These are phyloP conservation scores for Clusia tigrina DNA, from an alignment of 2,888 invertebrate genomes.

Conservation along the genomic window DNA sequence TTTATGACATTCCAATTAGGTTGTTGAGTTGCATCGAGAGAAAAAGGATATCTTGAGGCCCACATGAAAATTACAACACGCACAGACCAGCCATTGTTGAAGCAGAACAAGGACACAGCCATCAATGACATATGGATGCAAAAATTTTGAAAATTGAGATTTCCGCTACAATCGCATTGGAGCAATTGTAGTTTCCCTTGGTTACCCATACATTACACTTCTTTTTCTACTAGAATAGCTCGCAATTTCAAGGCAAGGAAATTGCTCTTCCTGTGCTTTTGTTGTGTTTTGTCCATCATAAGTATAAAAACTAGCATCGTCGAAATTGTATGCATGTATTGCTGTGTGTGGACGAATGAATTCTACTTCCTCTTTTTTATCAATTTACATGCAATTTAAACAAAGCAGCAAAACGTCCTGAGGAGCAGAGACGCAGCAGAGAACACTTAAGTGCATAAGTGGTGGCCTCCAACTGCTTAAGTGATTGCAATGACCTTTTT, in stretches of 20 bases:
- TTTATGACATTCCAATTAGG: slow-evolving; percentile 36
- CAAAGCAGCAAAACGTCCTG: slow-evolving; percentile 38
- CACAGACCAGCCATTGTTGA: neutral
- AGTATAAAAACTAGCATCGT: neutral
- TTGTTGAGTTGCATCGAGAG: neutral
- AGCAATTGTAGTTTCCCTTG: slow-evolving; percentile 19
- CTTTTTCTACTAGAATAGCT: too few relatives aligned
- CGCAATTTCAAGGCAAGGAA: neutral
- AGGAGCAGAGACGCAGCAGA: neutral
- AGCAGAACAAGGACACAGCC: slow-evolving; percentile 4
- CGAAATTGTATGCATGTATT: slow-evolving; percentile 16
- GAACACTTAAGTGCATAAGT: slow-evolving; percentile 16
- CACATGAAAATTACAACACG: neutral
- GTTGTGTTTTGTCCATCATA: neutral
- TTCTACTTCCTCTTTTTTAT: slow-evolving; percentile 1
- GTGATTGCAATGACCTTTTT: neutral
- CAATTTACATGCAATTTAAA: slow-evolving; percentile 37
- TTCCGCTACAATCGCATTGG: slow-evolving; percentile 36
- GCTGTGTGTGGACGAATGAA: neutral
- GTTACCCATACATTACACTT: too few relatives aligned
- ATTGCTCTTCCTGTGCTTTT: neutral
- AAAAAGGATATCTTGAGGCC: neutral
- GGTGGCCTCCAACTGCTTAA: slow-evolving; percentile 7
- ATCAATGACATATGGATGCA: slow-evolving; percentile 14
- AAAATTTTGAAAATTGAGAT: slow-evolving; percentile 30